A percentile compares a stretch with the other conserved stretches of the same genome.
These are phyloP conservation scores for Pseudolaguvia tuberculata DNA, from an alignment of 2,113 vertebrate genomes.

Conservation along the genomic window DNA sequence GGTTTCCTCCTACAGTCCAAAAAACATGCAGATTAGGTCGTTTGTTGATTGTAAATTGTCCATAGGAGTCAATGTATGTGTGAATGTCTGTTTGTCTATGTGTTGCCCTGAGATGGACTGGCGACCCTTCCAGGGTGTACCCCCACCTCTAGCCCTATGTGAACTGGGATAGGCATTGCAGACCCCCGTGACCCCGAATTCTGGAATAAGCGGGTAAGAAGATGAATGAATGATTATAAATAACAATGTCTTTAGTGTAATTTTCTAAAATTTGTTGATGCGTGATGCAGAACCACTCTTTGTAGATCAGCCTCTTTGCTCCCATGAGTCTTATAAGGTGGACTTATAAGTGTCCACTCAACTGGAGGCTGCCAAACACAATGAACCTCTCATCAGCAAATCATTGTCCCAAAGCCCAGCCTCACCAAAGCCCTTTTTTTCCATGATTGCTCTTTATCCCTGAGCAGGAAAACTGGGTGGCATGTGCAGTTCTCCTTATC, in stretches of 20 bases:
- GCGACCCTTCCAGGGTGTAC: no score
- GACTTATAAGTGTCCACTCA: slow-evolving; percentile 64
- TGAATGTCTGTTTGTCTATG: no score
- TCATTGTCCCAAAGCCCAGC: slow-evolving; percentile 32
- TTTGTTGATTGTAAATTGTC: no score
- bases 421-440: slow-evolving; percentile 45
- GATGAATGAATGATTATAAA: no score
- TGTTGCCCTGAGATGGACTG: no score
- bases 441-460: slow-evolving; percentile 13
- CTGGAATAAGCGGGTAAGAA: no score
- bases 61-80: no score
- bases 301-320: slow-evolving; percentile 66
- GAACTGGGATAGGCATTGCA: no score
- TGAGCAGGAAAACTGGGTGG: slow-evolving; percentile 13
- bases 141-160: no score
- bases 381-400: slow-evolving; percentile 47
- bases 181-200: no score
- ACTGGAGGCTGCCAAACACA: slow-evolving; percentile 69
- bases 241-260: slow-evolving; percentile 31
- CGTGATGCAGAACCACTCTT: slow-evolving; percentile 44
- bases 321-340: slow-evolving; percentile 78
- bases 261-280: slow-evolving; percentile 53
- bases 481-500: slow-evolving; percentile 51
- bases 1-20: no score
- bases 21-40: no score